These are phyloP conservation scores for Peromyscus attwateri DNA, from an alignment of 2,797 vertebrate genomes.

Conservation along the genomic window DNA sequence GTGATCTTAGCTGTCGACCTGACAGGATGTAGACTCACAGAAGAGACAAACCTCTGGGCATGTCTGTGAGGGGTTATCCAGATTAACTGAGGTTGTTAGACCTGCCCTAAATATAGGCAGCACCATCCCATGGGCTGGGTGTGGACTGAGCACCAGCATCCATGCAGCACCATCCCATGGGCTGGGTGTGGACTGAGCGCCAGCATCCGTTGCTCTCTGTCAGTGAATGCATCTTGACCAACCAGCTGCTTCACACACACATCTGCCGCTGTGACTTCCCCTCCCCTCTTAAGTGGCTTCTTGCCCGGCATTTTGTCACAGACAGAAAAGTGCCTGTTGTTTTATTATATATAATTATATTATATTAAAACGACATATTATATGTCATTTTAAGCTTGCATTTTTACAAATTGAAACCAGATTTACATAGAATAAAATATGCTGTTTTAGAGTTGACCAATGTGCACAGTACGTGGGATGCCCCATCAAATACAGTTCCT, in stretches of 20 bases:
- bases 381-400: not conserved
- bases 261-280: not conserved
- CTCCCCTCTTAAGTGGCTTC: not conserved
- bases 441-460: not conserved
- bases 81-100: not conserved
- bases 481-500: not conserved
- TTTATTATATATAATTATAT: too few relatives aligned
- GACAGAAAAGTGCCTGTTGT: not conserved
- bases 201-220: not conserved
- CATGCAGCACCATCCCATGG: not conserved
- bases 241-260: not conserved
- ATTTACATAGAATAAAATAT: not conserved
- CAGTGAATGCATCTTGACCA: not conserved
- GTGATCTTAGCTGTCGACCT: too few relatives aligned
- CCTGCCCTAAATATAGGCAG: not conserved
- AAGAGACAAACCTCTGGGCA: not conserved
- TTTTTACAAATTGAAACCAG: not conserved
- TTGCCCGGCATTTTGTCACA: not conserved
- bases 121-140: not conserved
- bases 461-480: fast-evolving
- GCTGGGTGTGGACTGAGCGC: not conserved
- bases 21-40: not conserved
- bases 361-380: too few relatives aligned
- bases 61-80: not conserved
- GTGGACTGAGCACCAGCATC: not conserved